Base-by-base conservation (phyloP, 1,140 invertebrate genomes). In the Zaprionus capensis region DNA sequence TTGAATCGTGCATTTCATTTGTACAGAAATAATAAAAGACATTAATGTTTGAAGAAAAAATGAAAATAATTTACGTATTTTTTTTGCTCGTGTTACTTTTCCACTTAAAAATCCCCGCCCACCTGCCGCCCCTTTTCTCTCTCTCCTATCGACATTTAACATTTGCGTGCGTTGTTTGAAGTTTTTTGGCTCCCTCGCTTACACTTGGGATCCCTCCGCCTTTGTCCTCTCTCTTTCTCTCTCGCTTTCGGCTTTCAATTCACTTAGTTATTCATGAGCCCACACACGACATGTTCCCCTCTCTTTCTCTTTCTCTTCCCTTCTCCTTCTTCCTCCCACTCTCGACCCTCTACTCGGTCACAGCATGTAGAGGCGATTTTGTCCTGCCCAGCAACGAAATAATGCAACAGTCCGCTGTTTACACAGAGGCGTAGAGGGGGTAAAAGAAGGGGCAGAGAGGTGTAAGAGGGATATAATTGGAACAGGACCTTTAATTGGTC, bases 191-290 rank as follows among this genome's bases (percentile, higher is more conserved):
- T 66, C 46, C 26, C n/a, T 59, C 55, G 64, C 11, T 34, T 34
- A 34, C 31, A 34, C 31, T 9, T 34, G 31, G 31, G 9, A 34
- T 31, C 9, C 31, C 31, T 34, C 31, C 9, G 9, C 31, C 28
- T 9, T 7, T 31, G 28, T 31, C 28, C 28, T 9, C 28, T 44
- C 49, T 24, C 15, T 69, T n/a, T n/a, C 59, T 24, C 17, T 24
- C 17, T 51, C 46, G 6, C 12, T 5, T 14, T 22, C 28, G 62
- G 46, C 26, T 12, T 26, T 31, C 15, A 51, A 63, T 71, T 70
- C 73, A 71, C 70, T 76, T 64, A 71, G n/a, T 66, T 66, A 66
- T 76, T 76, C 70, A 76, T 76, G 61, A 71, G 53, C 22, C 31
- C 51, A 62, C 49, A 69, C 64, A 65, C 17, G 15, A 36, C 34